Conservation (phyloP, 2,113 vertebrate species). For the Phaethornis superciliosus region DNA sequence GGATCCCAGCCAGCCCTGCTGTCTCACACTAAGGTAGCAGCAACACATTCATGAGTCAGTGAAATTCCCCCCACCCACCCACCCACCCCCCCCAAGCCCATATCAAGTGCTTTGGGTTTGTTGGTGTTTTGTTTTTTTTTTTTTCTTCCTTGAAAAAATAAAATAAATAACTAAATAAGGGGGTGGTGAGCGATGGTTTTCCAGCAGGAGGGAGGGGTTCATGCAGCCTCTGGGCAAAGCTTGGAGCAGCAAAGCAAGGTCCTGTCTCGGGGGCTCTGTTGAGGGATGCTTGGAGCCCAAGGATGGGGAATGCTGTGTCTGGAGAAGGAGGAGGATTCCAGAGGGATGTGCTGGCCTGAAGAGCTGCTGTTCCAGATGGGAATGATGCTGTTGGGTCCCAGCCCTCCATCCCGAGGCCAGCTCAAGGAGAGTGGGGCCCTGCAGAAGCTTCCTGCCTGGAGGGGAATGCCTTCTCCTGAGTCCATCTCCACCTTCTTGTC, state of each 20-base stretch:
- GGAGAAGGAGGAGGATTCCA: too few relatives aligned
- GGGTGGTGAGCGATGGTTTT: not conserved
- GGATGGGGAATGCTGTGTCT: not conserved
- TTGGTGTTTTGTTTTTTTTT: too few relatives aligned
- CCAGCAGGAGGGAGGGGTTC: not conserved
- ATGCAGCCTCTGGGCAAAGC: not conserved
- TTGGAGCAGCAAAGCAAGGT: not conserved
- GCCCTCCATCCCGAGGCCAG: not conserved
- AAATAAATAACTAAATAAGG: not conserved
- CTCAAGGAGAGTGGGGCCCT: not conserved
- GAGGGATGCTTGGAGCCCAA: rapidly evolving
- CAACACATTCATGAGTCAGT: not conserved
- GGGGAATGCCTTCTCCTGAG: not conserved
- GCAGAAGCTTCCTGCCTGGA: not conserved
- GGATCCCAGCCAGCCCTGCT: conserved; percentile 34
- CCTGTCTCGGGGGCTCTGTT: rapidly evolving
- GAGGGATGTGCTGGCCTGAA: not conserved
- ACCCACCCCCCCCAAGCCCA: not conserved
- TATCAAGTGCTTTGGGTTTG: not conserved
- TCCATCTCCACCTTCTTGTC: not conserved
- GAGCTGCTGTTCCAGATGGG: rapidly evolving
- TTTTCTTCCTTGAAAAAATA: not conserved
- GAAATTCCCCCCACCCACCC: not conserved
- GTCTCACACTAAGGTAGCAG: not conserved
- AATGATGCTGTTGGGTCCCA: rapidly evolving